Conservation (phyloP, 2,888 invertebrate species). For the Drosophila imparisetae region DNA sequence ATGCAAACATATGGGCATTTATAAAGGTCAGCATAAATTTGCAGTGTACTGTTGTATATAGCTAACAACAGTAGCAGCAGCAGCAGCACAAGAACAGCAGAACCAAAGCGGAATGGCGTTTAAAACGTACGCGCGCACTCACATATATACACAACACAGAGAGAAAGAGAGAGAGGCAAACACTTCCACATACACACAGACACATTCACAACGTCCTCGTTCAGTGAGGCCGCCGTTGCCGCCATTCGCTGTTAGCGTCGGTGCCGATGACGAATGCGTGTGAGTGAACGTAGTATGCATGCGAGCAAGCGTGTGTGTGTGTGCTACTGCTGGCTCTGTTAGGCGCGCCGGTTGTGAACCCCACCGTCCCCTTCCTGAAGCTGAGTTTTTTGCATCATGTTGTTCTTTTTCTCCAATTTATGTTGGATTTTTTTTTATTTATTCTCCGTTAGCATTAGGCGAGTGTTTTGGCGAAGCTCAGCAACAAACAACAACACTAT, state of each 20-base stretch:
- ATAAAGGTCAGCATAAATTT: slow-evolving; percentile 38
- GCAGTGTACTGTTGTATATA: slow-evolving; percentile 30
- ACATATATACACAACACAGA: slow-evolving; percentile 20
- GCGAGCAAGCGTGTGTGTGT: slow-evolving; percentile 17
- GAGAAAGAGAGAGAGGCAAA: background rate
- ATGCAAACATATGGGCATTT: slow-evolving; percentile 15
- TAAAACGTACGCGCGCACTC: slow-evolving; percentile 54
- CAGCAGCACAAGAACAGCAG: slow-evolving; percentile 24
- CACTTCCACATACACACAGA: slow-evolving; percentile 18
- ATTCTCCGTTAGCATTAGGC: slow-evolving; percentile 34
- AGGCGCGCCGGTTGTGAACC: slow-evolving; percentile 7
- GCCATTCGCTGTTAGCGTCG: slow-evolving; percentile 62
- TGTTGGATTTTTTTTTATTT: slow-evolving; percentile 19
- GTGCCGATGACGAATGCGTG: slow-evolving; percentile 72
- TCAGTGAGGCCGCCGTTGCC: slow-evolving; percentile 56
- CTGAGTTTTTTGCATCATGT: slow-evolving; percentile 30
- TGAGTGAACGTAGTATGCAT: slow-evolving; percentile 52
- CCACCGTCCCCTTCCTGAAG: slow-evolving; percentile 6
- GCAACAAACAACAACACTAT: slow-evolving; percentile 15
- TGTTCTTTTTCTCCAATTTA: slow-evolving; percentile 25
- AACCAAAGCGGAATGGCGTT: slow-evolving; percentile 56
- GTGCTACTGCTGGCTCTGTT: slow-evolving; percentile 33
- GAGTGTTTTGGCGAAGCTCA: slow-evolving; percentile 12
- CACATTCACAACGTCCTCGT: slow-evolving; percentile 68
- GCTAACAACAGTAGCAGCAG: slow-evolving; percentile 19